A percentile compares a stretch with the other conserved stretches of the same genome.
These are phyloP conservation scores for Leontocebus nigricollis DNA, from an alignment of 2,797 vertebrate genomes.

Conservation along the genomic window DNA sequence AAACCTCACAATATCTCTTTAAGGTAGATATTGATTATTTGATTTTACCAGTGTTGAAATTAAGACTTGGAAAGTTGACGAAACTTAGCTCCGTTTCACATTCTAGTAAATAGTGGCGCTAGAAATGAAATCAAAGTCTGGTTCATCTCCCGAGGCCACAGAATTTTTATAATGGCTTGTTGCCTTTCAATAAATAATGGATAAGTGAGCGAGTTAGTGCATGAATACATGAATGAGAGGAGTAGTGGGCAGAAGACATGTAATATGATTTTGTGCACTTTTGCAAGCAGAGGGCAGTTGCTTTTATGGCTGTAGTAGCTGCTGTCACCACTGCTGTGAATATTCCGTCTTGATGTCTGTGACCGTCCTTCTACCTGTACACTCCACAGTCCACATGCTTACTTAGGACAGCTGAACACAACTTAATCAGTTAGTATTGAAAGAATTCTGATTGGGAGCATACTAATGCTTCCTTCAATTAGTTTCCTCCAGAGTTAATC, in stretches of 20 bases:
- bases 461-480: conserved; percentile 75
- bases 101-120: background rate
- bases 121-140: background rate
- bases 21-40: background rate
- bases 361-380: background rate
- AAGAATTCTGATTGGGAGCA: conserved; percentile 61
- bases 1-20: background rate
- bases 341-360: background rate
- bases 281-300: background rate
- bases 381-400: background rate
- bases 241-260: background rate
- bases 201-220: background rate
- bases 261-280: background rate
- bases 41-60: conserved; percentile 9
- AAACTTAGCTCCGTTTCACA: background rate
- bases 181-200: background rate
- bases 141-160: background rate
- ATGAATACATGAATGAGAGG: background rate
- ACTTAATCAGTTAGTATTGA: conserved; percentile 64
- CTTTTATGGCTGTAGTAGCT: background rate
- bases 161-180: background rate
- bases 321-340: background rate
- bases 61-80: conserved; percentile 5
- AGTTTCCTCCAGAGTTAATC: conserved; percentile 78
- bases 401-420: background rate